Evolutionary conservation across 92 coral and sea anemone species (phyloP).

Genomic region (Epizoanthus illoricatus): DNA sequence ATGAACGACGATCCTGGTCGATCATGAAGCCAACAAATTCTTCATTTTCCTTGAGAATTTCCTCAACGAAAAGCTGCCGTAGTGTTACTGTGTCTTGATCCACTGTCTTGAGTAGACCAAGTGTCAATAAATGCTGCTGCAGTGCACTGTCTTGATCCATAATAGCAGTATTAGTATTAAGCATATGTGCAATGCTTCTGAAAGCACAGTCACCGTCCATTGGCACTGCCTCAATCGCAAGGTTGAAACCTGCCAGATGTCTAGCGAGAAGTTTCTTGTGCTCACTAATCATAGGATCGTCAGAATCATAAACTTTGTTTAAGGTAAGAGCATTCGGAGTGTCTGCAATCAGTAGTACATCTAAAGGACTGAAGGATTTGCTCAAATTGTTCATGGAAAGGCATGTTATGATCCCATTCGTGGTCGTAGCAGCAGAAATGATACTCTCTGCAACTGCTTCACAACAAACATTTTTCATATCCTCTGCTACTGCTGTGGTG

Average conservation of each 20-base stretch:
- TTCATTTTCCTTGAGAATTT: neutral
- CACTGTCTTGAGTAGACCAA: conserved; percentile 15
- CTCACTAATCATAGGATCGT: neutral
- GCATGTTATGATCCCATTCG: conserved; percentile 7
- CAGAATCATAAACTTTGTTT: neutral
- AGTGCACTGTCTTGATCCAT: neutral
- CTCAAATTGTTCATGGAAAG: conserved; percentile 7
- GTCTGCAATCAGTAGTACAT: conserved; percentile 15
- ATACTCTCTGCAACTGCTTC: conserved; percentile 37
- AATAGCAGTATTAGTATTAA: neutral
- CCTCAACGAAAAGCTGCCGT: conserved; percentile 19
- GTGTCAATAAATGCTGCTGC: neutral
- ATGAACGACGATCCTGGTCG: neutral
- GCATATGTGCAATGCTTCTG: conserved; percentile 14
- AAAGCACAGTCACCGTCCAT: conserved; percentile 41
- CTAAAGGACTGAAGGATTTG: conserved; percentile 28
- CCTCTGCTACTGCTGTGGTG: conserved; percentile 15
- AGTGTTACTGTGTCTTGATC: conserved; percentile 14
- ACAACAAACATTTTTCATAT: conserved; percentile 26
- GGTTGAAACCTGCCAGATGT: conserved; percentile 26
- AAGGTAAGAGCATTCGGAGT: conserved; percentile 5
- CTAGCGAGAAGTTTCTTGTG: neutral
- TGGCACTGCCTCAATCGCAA: conserved; percentile 8
- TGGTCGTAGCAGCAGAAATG: conserved; percentile 6
- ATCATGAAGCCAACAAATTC: neutral